Base-by-base conservation (phyloP, 2,888 invertebrate genomes). In the Drosophila neoperkinsi region DNA sequence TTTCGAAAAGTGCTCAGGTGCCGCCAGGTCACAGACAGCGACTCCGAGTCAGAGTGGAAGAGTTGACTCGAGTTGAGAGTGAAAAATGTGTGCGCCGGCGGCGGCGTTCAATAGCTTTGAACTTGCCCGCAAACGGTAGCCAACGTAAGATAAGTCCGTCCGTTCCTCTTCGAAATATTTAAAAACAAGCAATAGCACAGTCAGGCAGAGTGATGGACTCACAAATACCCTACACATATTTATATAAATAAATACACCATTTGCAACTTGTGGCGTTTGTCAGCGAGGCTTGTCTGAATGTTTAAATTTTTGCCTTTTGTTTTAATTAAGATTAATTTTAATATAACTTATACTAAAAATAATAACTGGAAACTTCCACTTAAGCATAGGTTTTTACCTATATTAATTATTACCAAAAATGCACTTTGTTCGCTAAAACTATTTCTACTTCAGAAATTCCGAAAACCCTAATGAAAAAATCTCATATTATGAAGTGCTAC, bases 91-190 rank as follows among this genome's bases (percentile, higher is more conserved):
- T 78, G 84, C 79, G 88, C 87, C 88, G 70, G 58, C 83, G 85
- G 87, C 88, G 78, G 78, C 77, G 71, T 81, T 59, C 68, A 46
- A 62, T 65, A 66, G 74, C 82, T 91, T 91, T 91, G 88, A 91
- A 91, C 86, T 91, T 57, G 61, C 63, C 90, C 91, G 91, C 87
- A 74, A 86, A 88, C 88, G 81, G 88, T 88, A 90, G 88, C 91
- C 74, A 71, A 59, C 72, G 74, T 63, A 64, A 50, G 68, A 49
- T 41, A 25, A n/a, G 76, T 79, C 68, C 62, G 72, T 71, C 77
- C 51, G 56, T 71, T 73, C 67, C 71, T 74, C 60, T 83, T 77
- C 67, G 65, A 72, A 73, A 74, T 83, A 74, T 79, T 77, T 77
- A 67, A 79, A 78, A 74, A 63, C 59, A 50, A 64, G 52, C 50